A percentile compares a stretch with the other conserved stretches of the same genome.
phyloP scores from a whole-genome alignment of 2,113 vertebrate genomes.

The Maccullochella peelii region DNA sequence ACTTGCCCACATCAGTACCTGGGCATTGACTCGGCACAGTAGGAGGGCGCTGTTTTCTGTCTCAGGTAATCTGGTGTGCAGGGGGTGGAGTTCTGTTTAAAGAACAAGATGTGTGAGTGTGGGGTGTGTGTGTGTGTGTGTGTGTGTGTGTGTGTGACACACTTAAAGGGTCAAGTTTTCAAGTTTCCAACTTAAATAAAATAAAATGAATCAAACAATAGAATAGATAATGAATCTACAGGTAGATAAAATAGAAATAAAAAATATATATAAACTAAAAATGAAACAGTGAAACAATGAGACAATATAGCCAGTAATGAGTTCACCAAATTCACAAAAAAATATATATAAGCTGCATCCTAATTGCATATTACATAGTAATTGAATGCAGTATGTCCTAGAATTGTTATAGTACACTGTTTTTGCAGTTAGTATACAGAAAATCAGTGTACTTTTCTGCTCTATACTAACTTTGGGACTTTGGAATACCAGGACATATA shows the following conservation, averaged over 20 bases:
- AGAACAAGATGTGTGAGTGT: too few relatives aligned
- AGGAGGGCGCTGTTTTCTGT: neutral
- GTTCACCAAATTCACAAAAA: neutral
- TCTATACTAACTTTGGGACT: neutral
- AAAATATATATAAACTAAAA: too few relatives aligned
- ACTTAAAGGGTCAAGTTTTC: neutral
- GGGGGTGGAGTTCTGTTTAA: neutral
- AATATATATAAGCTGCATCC: neutral
- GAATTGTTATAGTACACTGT: neutral
- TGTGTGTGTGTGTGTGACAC: too few relatives aligned
- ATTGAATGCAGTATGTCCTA: neutral
- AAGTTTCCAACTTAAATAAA: too few relatives aligned
- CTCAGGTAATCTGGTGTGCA: neutral
- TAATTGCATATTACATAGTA: neutral
- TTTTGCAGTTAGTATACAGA: neutral
- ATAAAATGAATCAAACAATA: too few relatives aligned
- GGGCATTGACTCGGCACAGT: neutral
- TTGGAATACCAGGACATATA: neutral
- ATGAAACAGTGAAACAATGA: too few relatives aligned
- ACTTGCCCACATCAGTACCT: neutral
- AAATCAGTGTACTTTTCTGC: neutral
- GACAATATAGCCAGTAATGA: too few relatives aligned
- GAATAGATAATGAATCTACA: too few relatives aligned
- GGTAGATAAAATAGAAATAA: too few relatives aligned
- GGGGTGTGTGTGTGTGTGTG: too few relatives aligned